These are phyloP conservation scores for Diplodus sargus DNA, from an alignment of 2,797 vertebrate genomes.

Conservation along the genomic window DNA sequence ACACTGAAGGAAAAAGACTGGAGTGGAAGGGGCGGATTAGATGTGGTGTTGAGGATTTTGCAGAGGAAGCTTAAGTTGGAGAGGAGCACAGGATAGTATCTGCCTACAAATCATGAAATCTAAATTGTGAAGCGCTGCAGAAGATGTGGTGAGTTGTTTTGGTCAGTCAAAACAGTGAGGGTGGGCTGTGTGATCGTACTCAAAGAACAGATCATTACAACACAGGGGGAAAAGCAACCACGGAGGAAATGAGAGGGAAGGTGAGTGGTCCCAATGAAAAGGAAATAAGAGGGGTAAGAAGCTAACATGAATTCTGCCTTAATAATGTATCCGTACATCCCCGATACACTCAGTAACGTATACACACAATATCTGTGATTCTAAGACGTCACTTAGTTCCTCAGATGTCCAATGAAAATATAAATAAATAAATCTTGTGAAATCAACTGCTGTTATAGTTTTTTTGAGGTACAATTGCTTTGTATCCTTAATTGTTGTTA, in stretches of 20 bases:
- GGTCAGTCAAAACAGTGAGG: constrained; percentile 1
- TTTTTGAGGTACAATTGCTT: too few relatives aligned
- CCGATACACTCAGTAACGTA: too few relatives aligned
- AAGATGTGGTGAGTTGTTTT: constrained; percentile 11
- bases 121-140: background rate
- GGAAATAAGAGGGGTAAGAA: too few relatives aligned
- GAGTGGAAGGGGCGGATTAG: background rate
- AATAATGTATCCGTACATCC: too few relatives aligned
- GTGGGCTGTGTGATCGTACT: constrained; percentile 33
- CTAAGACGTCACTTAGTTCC: constrained; percentile 37
- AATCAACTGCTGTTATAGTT: too few relatives aligned
- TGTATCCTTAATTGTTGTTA: too few relatives aligned
- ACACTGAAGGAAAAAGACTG: background rate
- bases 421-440: too few relatives aligned
- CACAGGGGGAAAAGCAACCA: constrained; percentile 71
- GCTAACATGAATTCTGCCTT: too few relatives aligned
- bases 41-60: background rate
- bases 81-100: background rate
- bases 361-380: constrained; percentile 8
- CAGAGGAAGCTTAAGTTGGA: background rate
- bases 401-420: background rate
- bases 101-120: background rate
- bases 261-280: background rate
- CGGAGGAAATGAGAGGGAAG: constrained; percentile 43
- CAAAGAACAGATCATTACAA: constrained; percentile 27